These are phyloP conservation scores for Petrocephalus zakoni DNA, from an alignment of 2,113 vertebrate genomes.

Conservation along the genomic window DNA sequence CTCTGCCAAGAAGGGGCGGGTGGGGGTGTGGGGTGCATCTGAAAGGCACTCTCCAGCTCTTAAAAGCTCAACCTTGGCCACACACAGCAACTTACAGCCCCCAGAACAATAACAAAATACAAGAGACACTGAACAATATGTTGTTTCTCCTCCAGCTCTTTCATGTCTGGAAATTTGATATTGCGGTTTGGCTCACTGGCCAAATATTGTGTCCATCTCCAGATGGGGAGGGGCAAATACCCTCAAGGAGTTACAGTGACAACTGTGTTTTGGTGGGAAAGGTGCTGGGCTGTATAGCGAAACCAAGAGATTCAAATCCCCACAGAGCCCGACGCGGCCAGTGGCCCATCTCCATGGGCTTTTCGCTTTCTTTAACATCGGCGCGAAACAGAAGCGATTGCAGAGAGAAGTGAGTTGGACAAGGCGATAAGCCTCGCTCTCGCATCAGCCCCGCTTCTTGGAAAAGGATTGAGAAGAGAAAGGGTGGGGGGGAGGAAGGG, in stretches of 20 bases:
- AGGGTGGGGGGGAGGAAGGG: background rate
- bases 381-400: background rate
- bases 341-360: background rate
- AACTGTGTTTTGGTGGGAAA: background rate
- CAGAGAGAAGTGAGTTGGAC: background rate
- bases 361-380: background rate
- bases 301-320: background rate
- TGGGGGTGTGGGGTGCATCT: constrained; percentile 22
- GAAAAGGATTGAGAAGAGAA: background rate
- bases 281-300: background rate
- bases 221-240: background rate
- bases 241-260: background rate
- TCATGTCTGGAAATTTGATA: background rate
- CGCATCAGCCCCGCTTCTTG: background rate
- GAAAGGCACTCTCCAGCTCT: constrained; percentile 49
- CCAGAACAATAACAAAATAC: constrained; percentile 42
- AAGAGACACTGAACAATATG: constrained; percentile 23
- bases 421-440: background rate
- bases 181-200: background rate
- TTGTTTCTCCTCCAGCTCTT: constrained; percentile 7
- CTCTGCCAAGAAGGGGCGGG: constrained; percentile 37
- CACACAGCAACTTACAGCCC: constrained; percentile 44
- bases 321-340: background rate
- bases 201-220: background rate
- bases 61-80: constrained; percentile 42